Percentiles rank a stretch among this genome's conserved stretches.
Conservation (phyloP, 2,888 invertebrate species). For the Scotopteryx bipunctaria region DNA sequence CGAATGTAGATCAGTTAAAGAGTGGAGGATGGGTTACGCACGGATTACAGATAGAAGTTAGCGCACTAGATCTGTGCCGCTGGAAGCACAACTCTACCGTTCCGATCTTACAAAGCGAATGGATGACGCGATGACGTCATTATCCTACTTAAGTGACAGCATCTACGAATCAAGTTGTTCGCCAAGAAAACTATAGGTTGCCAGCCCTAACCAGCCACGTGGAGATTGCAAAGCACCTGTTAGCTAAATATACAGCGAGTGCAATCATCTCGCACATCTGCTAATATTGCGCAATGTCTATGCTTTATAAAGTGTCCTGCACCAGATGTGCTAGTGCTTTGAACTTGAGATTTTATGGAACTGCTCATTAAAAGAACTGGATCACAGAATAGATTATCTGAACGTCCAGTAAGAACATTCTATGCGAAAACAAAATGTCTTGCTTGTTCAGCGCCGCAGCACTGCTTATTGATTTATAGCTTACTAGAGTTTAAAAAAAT, state of each 20-base stretch:
- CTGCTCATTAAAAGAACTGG: constrained; percentile 30
- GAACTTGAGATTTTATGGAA: constrained; percentile 54
- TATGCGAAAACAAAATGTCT: neutral
- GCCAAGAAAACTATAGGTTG: too few relatives aligned
- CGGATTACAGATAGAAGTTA: too few relatives aligned
- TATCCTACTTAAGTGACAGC: too few relatives aligned
- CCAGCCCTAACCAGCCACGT: constrained; percentile 68
- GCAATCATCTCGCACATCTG: constrained; percentile 79
- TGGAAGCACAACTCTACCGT: too few relatives aligned
- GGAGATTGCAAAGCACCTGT: constrained; percentile 67
- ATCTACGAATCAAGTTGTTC: too few relatives aligned
- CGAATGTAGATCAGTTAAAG: too few relatives aligned
- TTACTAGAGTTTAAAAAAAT: neutral
- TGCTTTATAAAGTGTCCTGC: constrained; percentile 62
- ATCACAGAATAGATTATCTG: constrained; percentile 8
- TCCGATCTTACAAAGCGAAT: too few relatives aligned
- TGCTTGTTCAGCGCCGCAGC: neutral
- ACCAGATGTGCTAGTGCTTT: constrained; percentile 71
- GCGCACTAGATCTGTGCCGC: too few relatives aligned
- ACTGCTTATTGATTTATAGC: too few relatives aligned
- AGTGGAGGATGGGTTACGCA: too few relatives aligned
- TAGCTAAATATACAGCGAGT: constrained; percentile 67
- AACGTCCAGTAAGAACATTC: constrained; percentile 6
- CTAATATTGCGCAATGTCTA: constrained; percentile 75
- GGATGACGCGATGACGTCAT: too few relatives aligned